Evolutionary conservation across 1,140 invertebrate genomes (phyloP).

Genomic region (Lepidotrigona ventralis): DNA sequence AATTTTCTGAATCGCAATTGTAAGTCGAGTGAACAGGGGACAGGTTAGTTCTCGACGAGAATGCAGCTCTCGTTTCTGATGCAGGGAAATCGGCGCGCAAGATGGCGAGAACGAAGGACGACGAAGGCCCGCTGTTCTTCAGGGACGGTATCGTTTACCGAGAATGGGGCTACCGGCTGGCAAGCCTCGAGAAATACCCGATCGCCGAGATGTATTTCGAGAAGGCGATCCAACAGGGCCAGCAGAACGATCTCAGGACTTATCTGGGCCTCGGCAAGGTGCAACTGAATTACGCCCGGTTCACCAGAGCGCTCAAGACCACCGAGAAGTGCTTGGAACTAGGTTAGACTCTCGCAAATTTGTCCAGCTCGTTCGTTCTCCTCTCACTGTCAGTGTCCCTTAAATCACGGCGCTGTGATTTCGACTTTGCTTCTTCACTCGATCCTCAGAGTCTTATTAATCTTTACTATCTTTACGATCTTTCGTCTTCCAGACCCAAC

Average conservation of each 20-base stretch:
- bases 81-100: not conserved
- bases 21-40: not conserved
- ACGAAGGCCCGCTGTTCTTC: conserved; percentile 56
- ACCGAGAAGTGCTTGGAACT: conserved; percentile 65
- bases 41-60: not conserved
- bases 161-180: conserved; percentile 70
- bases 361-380: too few species aligned
- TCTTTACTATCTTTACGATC: too few species aligned
- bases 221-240: conserved; percentile 57
- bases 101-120: conserved; percentile 19
- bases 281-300: conserved; percentile 59
- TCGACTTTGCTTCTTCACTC: too few species aligned
- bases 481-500: conserved; percentile 37
- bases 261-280: conserved; percentile 64
- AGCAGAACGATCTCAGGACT: conserved; percentile 60
- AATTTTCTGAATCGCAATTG: not conserved
- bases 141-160: conserved; percentile 65
- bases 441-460: too few species aligned
- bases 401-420: too few species aligned
- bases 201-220: conserved; percentile 65
- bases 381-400: too few species aligned
- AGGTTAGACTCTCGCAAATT: conserved; percentile 52
- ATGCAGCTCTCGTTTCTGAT: too few species aligned
- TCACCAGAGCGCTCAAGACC: conserved; percentile 57
- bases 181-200: conserved; percentile 47